phyloP scores from a whole-genome alignment of 2,113 vertebrate species.

The Gorsachius goisagi region DNA sequence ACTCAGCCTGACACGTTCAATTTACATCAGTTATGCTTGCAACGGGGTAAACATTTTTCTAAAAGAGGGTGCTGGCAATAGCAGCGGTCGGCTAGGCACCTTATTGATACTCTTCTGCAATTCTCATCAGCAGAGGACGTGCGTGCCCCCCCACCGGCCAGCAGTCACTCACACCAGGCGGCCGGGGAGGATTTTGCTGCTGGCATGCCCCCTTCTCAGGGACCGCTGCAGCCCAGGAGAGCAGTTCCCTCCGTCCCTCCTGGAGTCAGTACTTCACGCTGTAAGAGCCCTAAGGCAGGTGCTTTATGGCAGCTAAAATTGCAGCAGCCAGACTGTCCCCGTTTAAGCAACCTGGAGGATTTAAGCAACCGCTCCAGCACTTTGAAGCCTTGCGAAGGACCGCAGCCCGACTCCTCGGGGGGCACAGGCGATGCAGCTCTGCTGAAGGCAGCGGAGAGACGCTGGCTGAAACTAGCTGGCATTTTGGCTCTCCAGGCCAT shows the following conservation, averaged over 20 bases:
- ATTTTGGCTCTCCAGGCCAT: background rate
- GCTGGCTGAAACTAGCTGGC: background rate
- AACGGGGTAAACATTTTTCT: slow-evolving; percentile 2
- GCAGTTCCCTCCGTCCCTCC: no score
- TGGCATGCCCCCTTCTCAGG: rapidly evolving
- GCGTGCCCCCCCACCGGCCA: rapidly evolving
- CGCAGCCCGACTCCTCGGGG: background rate
- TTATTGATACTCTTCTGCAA: background rate
- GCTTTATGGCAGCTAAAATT: background rate
- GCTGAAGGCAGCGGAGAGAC: background rate
- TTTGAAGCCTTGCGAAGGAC: background rate
- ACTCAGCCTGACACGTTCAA: slow-evolving; percentile 6
- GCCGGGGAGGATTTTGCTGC: background rate
- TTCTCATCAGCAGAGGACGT: background rate
- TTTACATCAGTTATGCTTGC: slow-evolving; percentile 46
- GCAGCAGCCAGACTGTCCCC: background rate
- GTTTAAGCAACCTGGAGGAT: background rate
- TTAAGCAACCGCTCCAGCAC: background rate
- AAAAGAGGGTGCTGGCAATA: background rate
- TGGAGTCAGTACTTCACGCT: background rate
- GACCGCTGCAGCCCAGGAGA: background rate
- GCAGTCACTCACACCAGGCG: background rate
- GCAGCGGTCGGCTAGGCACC: background rate
- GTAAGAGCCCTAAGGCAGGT: background rate
- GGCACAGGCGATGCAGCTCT: background rate